Conservation (phyloP, 2,797 vertebrate genomes). For the Pampus argenteus region DNA sequence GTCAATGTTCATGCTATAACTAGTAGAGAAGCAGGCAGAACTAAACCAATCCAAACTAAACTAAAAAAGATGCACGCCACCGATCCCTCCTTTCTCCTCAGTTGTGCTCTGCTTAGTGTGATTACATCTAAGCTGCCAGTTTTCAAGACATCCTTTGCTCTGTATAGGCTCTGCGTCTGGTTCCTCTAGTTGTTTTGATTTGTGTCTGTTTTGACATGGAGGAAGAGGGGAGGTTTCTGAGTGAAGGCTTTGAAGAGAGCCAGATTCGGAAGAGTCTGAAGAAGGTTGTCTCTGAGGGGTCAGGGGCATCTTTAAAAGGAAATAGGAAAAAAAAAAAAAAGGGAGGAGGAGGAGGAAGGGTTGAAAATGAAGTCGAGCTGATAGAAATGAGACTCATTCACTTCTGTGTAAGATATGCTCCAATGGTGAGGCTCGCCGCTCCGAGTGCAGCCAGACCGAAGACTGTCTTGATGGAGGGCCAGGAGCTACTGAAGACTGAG, state of each 20-base stretch:
- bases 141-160: constrained; percentile 53
- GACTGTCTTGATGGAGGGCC: constrained; percentile 96
- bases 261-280: constrained; percentile 58
- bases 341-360: constrained; percentile 11
- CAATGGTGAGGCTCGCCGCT: constrained; percentile 95
- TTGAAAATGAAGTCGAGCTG: constrained; percentile 38
- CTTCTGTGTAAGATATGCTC: constrained; percentile 97
- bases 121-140: constrained; percentile 65
- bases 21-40: constrained; percentile 76
- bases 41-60: constrained; percentile 25
- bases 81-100: constrained; percentile 49
- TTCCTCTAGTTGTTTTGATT: constrained; percentile 74
- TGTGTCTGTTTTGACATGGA: constrained; percentile 77
- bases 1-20: constrained; percentile 79
- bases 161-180: constrained; percentile 48
- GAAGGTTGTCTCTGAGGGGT: constrained; percentile 72
- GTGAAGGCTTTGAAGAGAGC: constrained; percentile 74
- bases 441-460: constrained; percentile 94
- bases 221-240: constrained; percentile 43
- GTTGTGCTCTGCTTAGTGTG: constrained; percentile 50
- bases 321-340: constrained; percentile 42
- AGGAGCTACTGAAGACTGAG: constrained; percentile 92
- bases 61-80: constrained; percentile 53
- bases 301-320: constrained; percentile 59
- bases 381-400: constrained; percentile 78